A percentile compares a stretch with the other conserved stretches of the same genome.
Conservation (phyloP, 2,888 invertebrate species). For the Scaptomyza polygonia region DNA sequence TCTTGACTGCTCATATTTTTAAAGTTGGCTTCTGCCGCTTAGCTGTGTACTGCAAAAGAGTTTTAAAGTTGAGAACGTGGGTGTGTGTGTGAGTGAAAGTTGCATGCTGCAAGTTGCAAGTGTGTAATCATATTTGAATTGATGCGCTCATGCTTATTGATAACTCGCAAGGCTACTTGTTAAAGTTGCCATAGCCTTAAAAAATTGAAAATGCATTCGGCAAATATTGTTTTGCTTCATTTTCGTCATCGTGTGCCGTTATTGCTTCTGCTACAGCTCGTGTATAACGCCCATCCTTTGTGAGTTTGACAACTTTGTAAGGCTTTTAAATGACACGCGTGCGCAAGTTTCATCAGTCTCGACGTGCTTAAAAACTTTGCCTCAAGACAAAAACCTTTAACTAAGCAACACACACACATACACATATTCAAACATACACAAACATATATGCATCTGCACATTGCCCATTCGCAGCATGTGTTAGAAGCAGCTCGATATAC, state of each 20-base stretch:
- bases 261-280: background rate
- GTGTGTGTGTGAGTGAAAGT: conserved; percentile 43
- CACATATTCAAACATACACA: conserved; percentile 12
- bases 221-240: background rate
- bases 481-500: conserved; percentile 26
- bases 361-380: conserved; percentile 70
- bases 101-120: conserved; percentile 40
- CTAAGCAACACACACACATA: conserved; percentile 42
- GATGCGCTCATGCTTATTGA: conserved; percentile 61
- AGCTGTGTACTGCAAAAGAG: conserved; percentile 52
- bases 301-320: conserved; percentile 57
- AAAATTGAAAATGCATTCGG: conserved; percentile 55
- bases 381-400: conserved; percentile 63
- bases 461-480: conserved; percentile 62
- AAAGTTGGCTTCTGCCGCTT: conserved; percentile 25
- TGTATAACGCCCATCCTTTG: conserved; percentile 33
- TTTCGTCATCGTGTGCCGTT: background rate
- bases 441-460: conserved; percentile 3
- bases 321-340: conserved; percentile 63
- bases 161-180: conserved; percentile 51
- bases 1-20: conserved; percentile 41
- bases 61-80: conserved; percentile 18
- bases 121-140: conserved; percentile 63
- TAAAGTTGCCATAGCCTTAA: conserved; percentile 41
- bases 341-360: conserved; percentile 54